Base-by-base conservation (phyloP, 2,888 invertebrate genomes). In the Drosophila merina region DNA sequence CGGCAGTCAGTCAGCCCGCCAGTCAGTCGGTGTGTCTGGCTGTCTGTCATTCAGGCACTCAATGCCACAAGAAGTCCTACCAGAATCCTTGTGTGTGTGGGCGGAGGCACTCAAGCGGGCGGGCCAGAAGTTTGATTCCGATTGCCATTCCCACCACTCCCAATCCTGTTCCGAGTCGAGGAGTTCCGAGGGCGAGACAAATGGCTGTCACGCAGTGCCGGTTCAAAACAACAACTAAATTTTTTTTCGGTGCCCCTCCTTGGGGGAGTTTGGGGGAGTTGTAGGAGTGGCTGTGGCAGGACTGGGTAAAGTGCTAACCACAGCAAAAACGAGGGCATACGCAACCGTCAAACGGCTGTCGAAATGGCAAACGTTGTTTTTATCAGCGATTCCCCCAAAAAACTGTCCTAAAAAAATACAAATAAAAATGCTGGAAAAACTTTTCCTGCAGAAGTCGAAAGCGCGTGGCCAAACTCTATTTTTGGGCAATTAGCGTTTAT, bases 191-290 rank as follows among this genome's bases (percentile, higher is more conserved):
- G 54, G 20, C 14, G 71, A 68, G 74, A 69, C 74, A 74, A 74
- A 73, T 73, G 73, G 74, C 73, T 73, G 73, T 68, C 73, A 74
- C 68, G 73, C 74, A 74, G 73, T 54, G 57, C 44, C 70, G 66
- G 66, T 67, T 66, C 66, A 55, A 54, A 64, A 64, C 64, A 64
- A 60, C 70, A 60, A 55, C 68, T 49, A 56, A 69, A 72, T 38
- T 33, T 42, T 40, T 40, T 14, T 40, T n/a, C 40, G 6, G 6
- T 14, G 9, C 10, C 3, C 9, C 33, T 33, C 10, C 10, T 33
- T 7, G 25, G 14, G 14, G 14, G 14, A 14, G 12, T 28, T 28
- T 2, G 31, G 2, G 51, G 1, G 26, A 14, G 20, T 4, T 38
- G 8, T 9, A 4, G 36, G 5, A 26, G 12, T 20, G 59, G 38